phyloP scores from a whole-genome alignment of 2,797 vertebrate species.

The Leptatherina wallacei region DNA sequence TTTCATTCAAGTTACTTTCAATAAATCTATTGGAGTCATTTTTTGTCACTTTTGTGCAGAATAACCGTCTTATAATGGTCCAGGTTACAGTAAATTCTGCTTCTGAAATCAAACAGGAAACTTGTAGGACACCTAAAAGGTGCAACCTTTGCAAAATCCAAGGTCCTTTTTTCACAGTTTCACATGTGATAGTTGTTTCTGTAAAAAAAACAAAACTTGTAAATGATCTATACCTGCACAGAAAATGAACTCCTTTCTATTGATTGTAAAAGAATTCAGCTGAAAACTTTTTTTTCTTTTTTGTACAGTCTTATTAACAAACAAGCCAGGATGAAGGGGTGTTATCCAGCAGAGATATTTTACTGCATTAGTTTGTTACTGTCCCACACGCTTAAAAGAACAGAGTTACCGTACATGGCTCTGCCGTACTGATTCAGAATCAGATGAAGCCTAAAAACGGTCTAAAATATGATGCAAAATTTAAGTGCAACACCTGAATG shows the following conservation, averaged over 20 bases:
- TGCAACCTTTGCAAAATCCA: too few species aligned
- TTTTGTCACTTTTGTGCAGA: too few species aligned
- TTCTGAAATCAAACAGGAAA: not conserved
- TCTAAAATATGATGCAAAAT: not conserved
- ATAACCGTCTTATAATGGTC: too few species aligned
- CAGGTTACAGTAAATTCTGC: not conserved
- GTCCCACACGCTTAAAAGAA: not conserved
- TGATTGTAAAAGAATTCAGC: too few species aligned
- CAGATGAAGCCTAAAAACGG: not conserved
- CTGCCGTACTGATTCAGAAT: conserved; percentile 11
- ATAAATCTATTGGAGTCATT: not conserved
- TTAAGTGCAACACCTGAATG: conserved; percentile 26
- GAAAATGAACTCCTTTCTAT: too few species aligned
- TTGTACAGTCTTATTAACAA: too few species aligned
- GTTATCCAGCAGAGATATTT: not conserved
- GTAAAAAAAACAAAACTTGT: too few species aligned
- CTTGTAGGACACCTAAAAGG: not conserved
- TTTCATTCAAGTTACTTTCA: not conserved
- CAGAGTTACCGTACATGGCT: conserved; percentile 11
- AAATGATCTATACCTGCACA: too few species aligned
- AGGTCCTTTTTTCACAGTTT: not conserved
- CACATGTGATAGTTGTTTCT: not conserved
- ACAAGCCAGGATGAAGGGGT: not conserved
- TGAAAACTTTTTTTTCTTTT: too few species aligned
- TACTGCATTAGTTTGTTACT: not conserved